Conservation (phyloP, 2,113 vertebrate genomes). For the Ranitomeya variabilis region DNA sequence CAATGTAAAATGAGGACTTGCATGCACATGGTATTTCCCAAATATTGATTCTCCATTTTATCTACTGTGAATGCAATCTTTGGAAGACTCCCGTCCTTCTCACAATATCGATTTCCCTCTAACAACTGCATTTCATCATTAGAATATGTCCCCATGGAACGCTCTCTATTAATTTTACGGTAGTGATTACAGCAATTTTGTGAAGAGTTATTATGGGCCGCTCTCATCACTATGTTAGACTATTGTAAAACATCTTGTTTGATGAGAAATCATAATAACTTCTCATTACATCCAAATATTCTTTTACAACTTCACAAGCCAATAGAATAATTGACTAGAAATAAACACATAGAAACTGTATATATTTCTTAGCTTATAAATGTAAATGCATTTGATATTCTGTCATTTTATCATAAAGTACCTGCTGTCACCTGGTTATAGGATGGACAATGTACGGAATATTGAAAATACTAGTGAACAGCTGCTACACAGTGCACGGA, state of each 20-base stretch:
- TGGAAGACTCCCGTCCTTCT: constrained; percentile 3
- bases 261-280: neutral
- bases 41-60: constrained; percentile 34
- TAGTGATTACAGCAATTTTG: constrained; percentile 32
- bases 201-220: constrained; percentile 27
- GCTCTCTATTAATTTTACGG: constrained; percentile 37
- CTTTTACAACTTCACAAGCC: neutral
- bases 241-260: constrained; percentile 1
- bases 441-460: neutral
- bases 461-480: too few species aligned
- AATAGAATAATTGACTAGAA: neutral
- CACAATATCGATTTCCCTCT: constrained; percentile 48
- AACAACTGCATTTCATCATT: constrained; percentile 52
- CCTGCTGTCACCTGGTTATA: neutral
- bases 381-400: neutral
- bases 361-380: neutral
- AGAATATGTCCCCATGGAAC: constrained; percentile 43
- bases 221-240: neutral
- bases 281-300: neutral
- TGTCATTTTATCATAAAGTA: neutral
- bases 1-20: neutral
- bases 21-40: neutral
- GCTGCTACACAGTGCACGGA: too few species aligned
- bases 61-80: constrained; percentile 17
- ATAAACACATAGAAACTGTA: neutral